Percentiles rank a stretch among this genome's conserved stretches.
phyloP scores from a whole-genome alignment of 2,888 invertebrate species.

The Scaptomyza polygonia region DNA sequence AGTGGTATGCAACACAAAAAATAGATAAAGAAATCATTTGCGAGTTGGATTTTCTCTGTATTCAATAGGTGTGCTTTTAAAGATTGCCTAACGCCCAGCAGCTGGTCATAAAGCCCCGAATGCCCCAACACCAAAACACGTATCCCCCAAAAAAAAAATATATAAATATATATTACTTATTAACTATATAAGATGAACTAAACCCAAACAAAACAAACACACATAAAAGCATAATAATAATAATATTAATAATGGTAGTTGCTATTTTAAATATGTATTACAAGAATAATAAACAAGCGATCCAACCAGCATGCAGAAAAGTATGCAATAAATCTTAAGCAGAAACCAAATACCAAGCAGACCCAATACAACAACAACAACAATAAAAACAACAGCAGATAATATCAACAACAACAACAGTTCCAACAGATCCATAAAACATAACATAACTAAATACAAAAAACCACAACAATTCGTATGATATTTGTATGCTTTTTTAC shows the following conservation, averaged over 20 bases:
- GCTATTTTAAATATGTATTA: conserved; percentile 80
- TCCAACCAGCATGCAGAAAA: conserved; percentile 51
- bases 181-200: conserved; percentile 74
- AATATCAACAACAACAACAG: conserved; percentile 35
- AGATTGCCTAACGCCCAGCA: conserved; percentile 25
- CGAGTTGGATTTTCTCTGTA: conserved; percentile 34
- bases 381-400: conserved; percentile 30
- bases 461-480: conserved; percentile 46
- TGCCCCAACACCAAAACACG: conserved; percentile 3
- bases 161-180: conserved; percentile 79
- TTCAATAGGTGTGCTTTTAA: conserved; percentile 9
- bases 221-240: conserved; percentile 49
- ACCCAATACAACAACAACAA: conserved; percentile 34
- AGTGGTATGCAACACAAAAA: conserved; percentile 47
- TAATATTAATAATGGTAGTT: conserved; percentile 72
- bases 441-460: conserved; percentile 35
- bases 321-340: conserved; percentile 60
- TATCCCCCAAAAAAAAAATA: conserved; percentile 45
- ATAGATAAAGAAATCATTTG: conserved; percentile 41
- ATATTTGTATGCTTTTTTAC: conserved; percentile 77
- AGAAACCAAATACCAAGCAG: conserved; percentile 65
- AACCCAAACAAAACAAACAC: conserved; percentile 53
- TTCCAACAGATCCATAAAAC: conserved; percentile 46
- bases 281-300: conserved; percentile 49
- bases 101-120: conserved; percentile 2